Base-by-base conservation (phyloP, 2,888 invertebrate genomes). In the Lagria hirta region DNA sequence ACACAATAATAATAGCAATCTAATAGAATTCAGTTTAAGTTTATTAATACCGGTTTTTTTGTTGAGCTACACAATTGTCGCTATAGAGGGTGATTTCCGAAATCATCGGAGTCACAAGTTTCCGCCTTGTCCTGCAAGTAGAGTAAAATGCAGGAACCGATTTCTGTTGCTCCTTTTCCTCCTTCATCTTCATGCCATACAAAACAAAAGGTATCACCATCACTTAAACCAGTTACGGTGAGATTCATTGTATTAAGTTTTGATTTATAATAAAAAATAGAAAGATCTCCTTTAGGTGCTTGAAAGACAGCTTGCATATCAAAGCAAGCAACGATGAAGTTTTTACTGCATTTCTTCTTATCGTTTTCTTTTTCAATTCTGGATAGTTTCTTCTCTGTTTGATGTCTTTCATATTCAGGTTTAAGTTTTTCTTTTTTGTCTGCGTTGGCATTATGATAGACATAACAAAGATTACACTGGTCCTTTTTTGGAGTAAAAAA, bases 151-250 rank as follows among this genome's bases (percentile, higher is more conserved):
- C 62, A 66, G n/a, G 60, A 59, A 6, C 52, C 66, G 32, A 67
- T 58, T 49, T 65, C 64, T 32, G 61, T 58, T 6, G 55, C 58
- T 43, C 65, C 66, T 48, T 65, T 52, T 29, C 61, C 48, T 1
- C 58, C 65, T 13, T 61, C 43, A 3, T 58, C 52, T 42, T 69
- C 63, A 37, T 68, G 59, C 65, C 67, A 67, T 17, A 68, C 51
- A 51, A 55, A 65, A 47, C 61, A 46, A 21, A 62, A 54, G 14
- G 49, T 51, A 28, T 22, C 16, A 17, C 49, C 48, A 22, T 5
- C n/a, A 12, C 18, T 3, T 20, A 52, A 20, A 16, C 56, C 38
- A 28, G 22, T 42, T 11, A 59, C 33, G 5, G 57, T 58, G 14
- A 58, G 56, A 27, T 58, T 60, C 11, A 24, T 52, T 23, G 36